Evolutionary conservation across 2,113 vertebrate species (phyloP).

Genomic region (Casuarius casuarius): DNA sequence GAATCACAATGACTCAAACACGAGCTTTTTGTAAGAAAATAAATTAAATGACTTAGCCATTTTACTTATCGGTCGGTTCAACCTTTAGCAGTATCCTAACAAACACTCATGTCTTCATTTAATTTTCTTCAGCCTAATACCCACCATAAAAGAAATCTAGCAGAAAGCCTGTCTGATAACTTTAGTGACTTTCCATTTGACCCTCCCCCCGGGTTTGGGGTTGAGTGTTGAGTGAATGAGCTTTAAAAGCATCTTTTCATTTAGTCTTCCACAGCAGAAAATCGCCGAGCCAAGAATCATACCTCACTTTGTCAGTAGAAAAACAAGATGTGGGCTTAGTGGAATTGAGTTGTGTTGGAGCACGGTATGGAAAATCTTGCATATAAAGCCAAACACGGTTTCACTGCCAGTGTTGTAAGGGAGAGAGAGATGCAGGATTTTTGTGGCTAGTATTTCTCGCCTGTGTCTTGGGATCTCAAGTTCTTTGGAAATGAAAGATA

Average conservation of each 20-base stretch:
- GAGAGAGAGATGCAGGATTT: not conserved
- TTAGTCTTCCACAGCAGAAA: slow-evolving; percentile 30
- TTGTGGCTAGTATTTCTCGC: slow-evolving; percentile 19
- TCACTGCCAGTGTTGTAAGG: slow-evolving; percentile 44
- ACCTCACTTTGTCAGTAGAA: slow-evolving; percentile 65
- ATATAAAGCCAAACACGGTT: slow-evolving; percentile 36
- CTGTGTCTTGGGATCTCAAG: not conserved
- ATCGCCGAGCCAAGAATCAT: slow-evolving; percentile 20
- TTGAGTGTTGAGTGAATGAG: slow-evolving; percentile 60
- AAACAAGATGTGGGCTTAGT: slow-evolving; percentile 67
- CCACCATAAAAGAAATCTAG: not conserved
- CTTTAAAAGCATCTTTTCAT: slow-evolving; percentile 69
- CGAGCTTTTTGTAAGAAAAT: not conserved
- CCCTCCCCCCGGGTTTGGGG: slow-evolving; percentile 41
- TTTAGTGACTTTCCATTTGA: slow-evolving; percentile 1
- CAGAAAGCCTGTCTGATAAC: slow-evolving; percentile 18
- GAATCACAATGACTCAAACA: not conserved
- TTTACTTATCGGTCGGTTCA: not conserved
- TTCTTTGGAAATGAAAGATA: not conserved
- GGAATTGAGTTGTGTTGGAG: slow-evolving; percentile 26
- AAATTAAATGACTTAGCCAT: not conserved
- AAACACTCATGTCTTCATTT: slow-evolving; percentile 7
- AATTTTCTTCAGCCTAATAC: not conserved
- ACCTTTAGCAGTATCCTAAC: not conserved
- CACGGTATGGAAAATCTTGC: slow-evolving; percentile 53